Evolutionary conservation across 2,797 vertebrate species (phyloP), one percentile per base, ranked within the genome.

Genomic region (Helarctos malayanus): DNA sequence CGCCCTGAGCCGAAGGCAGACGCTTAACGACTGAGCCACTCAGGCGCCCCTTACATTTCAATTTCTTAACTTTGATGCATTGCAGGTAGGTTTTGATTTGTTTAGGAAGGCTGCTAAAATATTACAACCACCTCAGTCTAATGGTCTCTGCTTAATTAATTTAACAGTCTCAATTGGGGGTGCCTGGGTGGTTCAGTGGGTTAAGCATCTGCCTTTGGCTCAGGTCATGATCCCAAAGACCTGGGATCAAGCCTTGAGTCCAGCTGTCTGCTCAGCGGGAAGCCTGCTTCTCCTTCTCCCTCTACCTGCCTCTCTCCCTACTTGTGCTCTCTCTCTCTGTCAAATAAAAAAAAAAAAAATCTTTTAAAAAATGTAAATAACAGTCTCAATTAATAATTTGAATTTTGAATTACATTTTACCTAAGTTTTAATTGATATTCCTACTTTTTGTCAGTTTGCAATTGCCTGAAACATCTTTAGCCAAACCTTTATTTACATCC

Each of bases 361-460:
- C 41, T 41, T 41, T 41, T 41, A 41, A 41, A 41, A 5, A 41
- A 41, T 41, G 41, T 41, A 41, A 41, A 41, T 41, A 41, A 41
- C 19, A 78, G 7, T 63, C 1, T 6, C 38, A 59, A 69, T 32
- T 91, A 84, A 83, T 65, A 16, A 9, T 78, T 95, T 92, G 57
- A 78, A 86, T 78, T 73, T 86, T 81, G 15, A 96, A 96, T 76
- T 89, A 41, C 57, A 38, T 71, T 85, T 81, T 65, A 57, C n/a
- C n/a, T 63, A 79, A 71, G 10, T 86, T 89, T 82, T 61, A 88
- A 81, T 84, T 85, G 47, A 71, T 11, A 89, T 78, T n/a, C 6
- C 18, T 92, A 35, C 12, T 92, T 84, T 69, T 81, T 87, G 21
- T 91, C 54, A 89, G 38, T 76, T 76, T 92, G 13, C 32, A 61